Evolutionary conservation across 2,113 vertebrate species (phyloP).

Genomic region (Nicator chloris): DNA sequence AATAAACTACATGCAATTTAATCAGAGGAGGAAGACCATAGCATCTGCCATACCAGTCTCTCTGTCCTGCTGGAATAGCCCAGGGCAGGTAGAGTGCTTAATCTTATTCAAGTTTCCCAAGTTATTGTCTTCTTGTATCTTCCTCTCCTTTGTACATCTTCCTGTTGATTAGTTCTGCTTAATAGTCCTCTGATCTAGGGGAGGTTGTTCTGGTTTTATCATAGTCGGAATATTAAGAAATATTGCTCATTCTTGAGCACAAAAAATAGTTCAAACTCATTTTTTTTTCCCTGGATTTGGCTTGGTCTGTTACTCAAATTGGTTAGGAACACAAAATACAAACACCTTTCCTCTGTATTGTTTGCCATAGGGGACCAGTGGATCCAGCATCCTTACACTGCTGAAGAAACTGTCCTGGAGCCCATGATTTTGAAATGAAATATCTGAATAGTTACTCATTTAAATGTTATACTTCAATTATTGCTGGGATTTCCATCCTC

Average conservation of each 20-base stretch:
- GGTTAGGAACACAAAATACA: neutral
- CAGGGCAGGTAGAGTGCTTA: neutral
- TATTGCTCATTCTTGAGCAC: neutral
- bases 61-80: neutral
- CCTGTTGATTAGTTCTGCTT: neutral
- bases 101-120: neutral
- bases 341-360: neutral
- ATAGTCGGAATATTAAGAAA: neutral
- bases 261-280: neutral
- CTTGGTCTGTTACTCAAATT: neutral
- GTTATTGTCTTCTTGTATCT: neutral
- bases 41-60: neutral
- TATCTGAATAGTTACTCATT: neutral
- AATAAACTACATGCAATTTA: neutral
- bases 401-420: neutral
- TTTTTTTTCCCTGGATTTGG: neutral
- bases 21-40: neutral
- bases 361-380: neutral
- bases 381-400: neutral
- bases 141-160: neutral
- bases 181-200: neutral
- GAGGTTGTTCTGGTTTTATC: neutral
- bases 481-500: neutral
- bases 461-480: constrained; percentile 11
- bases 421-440: neutral